phyloP scores from a whole-genome alignment of 2,113 vertebrate species.

The Hydrolagus affinis region DNA sequence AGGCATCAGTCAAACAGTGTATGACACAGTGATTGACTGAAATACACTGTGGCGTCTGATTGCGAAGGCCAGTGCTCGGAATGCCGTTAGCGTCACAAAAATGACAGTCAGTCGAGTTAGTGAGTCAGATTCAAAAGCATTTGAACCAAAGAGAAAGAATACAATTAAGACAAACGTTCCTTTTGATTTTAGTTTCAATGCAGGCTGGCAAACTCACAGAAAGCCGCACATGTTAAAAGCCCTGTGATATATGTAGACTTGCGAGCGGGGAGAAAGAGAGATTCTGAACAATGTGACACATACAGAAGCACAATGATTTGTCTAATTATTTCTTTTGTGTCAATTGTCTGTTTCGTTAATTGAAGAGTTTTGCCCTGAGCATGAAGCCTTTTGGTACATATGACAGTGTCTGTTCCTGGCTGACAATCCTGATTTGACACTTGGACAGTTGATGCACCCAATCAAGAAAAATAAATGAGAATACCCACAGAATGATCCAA shows the following conservation, averaged over 20 bases:
- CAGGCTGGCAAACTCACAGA: too few relatives aligned
- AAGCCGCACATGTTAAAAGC: too few relatives aligned
- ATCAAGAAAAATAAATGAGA: background rate
- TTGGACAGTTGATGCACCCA: background rate
- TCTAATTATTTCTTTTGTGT: background rate
- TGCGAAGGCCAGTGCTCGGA: too few relatives aligned
- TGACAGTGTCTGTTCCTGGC: background rate
- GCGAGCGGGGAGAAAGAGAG: background rate
- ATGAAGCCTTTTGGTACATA: background rate
- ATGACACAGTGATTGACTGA: background rate
- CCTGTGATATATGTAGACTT: too few relatives aligned
- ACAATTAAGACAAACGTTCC: background rate
- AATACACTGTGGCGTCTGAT: background rate
- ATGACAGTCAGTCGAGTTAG: background rate
- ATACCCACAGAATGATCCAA: background rate
- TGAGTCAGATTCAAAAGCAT: too few relatives aligned
- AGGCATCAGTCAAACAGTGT: background rate
- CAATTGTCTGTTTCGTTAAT: background rate
- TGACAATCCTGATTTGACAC: background rate
- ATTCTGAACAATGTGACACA: background rate
- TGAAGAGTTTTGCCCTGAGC: too few relatives aligned
- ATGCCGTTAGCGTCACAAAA: background rate
- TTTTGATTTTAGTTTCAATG: background rate
- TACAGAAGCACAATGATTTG: background rate
- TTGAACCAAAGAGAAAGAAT: background rate